These are phyloP conservation scores for Echinarachnius parma DNA, from an alignment of 53 echinoderm and acorn worm genomes.

Conservation along the genomic window DNA sequence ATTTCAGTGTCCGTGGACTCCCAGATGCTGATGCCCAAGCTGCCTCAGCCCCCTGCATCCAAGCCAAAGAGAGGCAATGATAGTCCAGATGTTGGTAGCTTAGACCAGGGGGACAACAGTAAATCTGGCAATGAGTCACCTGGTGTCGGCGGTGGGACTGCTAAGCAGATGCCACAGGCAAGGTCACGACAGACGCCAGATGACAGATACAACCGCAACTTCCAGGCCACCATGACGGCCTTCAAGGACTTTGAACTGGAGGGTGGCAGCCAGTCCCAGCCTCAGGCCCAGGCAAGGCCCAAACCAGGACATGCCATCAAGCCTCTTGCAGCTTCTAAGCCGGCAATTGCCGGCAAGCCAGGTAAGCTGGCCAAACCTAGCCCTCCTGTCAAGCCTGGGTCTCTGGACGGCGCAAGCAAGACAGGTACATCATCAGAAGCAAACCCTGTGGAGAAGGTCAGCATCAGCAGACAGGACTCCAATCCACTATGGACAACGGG, in stretches of 20 bases:
- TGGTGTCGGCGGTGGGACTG: background rate
- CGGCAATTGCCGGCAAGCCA: constrained; percentile 34
- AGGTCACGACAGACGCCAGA: constrained; percentile 27
- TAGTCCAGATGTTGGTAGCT: constrained; percentile 18
- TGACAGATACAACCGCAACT: constrained; percentile 21
- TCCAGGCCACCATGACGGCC: constrained; percentile 27
- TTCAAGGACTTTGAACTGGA: constrained; percentile 37
- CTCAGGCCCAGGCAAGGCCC: background rate
- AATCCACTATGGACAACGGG: background rate
- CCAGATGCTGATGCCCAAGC: constrained; percentile 22
- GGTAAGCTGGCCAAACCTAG: constrained; percentile 10
- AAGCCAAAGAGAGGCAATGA: constrained; percentile 19
- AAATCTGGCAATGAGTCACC: constrained; percentile 1
- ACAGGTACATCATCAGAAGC: too few relatives aligned
- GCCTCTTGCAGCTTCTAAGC: constrained; percentile 10
- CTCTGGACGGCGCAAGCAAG: constrained; percentile 3
- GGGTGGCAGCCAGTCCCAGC: background rate
- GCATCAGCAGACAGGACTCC: constrained; percentile 31
- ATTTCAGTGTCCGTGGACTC: constrained; percentile 25
- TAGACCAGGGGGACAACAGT: background rate
- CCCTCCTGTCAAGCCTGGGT: constrained; percentile 24
- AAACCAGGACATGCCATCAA: constrained; percentile 18
- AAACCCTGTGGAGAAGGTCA: background rate
- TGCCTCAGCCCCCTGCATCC: too few relatives aligned
- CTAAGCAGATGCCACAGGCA: background rate